Evolutionary conservation across 2,888 invertebrate genomes (phyloP), one percentile per base, ranked within the genome.

Genomic region (Nephrotoma flavescens): DNA sequence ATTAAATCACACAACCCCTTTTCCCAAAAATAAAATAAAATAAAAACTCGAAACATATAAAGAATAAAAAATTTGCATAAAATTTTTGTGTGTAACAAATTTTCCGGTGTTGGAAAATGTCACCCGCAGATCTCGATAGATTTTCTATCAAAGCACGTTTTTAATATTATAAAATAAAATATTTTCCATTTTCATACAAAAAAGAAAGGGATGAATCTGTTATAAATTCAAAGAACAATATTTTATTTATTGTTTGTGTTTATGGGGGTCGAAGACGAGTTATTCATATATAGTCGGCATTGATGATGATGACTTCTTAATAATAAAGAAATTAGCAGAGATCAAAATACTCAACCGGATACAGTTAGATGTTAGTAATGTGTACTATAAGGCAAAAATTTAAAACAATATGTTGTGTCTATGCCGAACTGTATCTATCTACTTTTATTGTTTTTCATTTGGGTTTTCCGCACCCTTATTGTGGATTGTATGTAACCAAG

Each of bases 21-120:
- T 71, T 71, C 12, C 71, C 31, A 7, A 71, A 31, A 31, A 31
- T 31, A 31, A 31, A 31, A 31, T 31, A 31, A 31, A 31, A 31
- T 31, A 31, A 31, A 71, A 71, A 71, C 71, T 71, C 71, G 71
- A 71, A 71, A 71, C 71, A 71, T 71, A 71, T 31, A 71, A 71
- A 52, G 6, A 15, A 52, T 44, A 44, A 44, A 31, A 71, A 71
- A 71, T 71, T 71, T 71, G 31, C 71, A 84, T 84, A 84, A 42
- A 42, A 84, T 84, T 42, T 84, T 84, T 84, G 84, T 84, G 84
- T 84, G 84, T 84, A 84, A 84, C 84, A 84, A 84, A 84, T 84
- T 84, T 84, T 84, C 84, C 84, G 84, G 84, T 84, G 84, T 84
- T 42, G 84, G 84, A 84, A 84, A 84, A 84, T 84, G 84, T 84